Evolutionary conservation across 2,113 vertebrate genomes (phyloP), one percentile per base, ranked within the genome.

Genomic region (Perognathus longimembris): DNA sequence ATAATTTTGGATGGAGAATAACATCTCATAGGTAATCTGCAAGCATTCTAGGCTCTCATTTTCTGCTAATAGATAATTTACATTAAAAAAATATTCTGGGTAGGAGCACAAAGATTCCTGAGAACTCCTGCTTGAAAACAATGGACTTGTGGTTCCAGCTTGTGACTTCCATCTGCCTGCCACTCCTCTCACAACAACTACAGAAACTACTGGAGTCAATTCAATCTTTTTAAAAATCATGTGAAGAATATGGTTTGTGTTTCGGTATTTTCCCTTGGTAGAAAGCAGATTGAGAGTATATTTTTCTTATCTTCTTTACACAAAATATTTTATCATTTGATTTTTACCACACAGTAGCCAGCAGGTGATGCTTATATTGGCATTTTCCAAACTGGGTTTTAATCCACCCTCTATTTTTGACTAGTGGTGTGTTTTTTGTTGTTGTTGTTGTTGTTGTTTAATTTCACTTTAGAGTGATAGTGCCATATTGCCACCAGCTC

Each of bases 81-180:
- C 69, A 61, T n/a, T n/a, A n/a, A n/a, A n/a, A n/a, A n/a, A n/a
- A 54, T 54, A 54, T 94, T 89, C 85, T 87, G 10, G 2, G 26
- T 69, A 74, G 32, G 9, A 64, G 34, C 2, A 38, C 18, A 77
- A 70, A 79, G 30, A 21, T 86, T 92, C 42, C 36, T n/a, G 50
- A 74, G n/a, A 38, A 93, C 82, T 67, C 22, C 73, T 75, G 10
- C 69, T 88, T 79, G 70, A 75, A 50, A 80, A 93, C 64, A 87
- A 74, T 54, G 59, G 32, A 14, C 34, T 54, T 26, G 0, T 91
- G 80, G 38, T 71, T 80, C 45, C 45, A 94, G 12, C 14, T 57
- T 87, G 64, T 42, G 76, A 67, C 32, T 95, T 89, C 22, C 67
- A 77, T 59, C 73, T 89, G 50, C 38, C 26, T 76, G n/a, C n/a